Percentiles rank a stretch among this genome's conserved stretches.
Evolutionary conservation across 2,797 vertebrate genomes (phyloP).

Genomic region (Sus cebifrons): DNA sequence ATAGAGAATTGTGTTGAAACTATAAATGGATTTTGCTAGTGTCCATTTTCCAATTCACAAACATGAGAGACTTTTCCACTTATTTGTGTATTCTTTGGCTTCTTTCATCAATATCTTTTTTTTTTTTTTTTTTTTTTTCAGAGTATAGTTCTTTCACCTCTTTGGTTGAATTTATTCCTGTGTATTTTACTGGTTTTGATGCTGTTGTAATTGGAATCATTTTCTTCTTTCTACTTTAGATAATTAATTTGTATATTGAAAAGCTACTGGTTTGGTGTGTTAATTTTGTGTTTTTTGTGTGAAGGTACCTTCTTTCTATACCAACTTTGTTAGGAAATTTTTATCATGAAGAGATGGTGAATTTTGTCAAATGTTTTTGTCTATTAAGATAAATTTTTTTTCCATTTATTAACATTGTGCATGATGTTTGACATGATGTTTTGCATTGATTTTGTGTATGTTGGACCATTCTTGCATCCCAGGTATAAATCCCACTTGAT

Average conservation of each 20-base stretch:
- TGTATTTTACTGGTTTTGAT: not conserved
- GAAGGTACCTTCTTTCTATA: too few species aligned
- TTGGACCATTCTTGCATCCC: not conserved
- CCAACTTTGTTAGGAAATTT: not conserved
- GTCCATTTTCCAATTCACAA: not conserved
- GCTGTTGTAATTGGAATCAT: not conserved
- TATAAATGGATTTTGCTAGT: not conserved
- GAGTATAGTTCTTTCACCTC: not conserved
- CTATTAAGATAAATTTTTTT: not conserved
- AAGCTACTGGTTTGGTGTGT: not conserved
- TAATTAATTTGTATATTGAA: not conserved
- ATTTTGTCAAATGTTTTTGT: not conserved
- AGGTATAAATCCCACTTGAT: not conserved
- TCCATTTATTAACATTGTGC: not conserved
- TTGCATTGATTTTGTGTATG: not conserved
- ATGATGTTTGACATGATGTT: not conserved
- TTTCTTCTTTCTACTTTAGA: not conserved
- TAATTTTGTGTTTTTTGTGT: not conserved
- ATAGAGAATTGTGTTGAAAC: not conserved
- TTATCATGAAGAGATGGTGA: not conserved
- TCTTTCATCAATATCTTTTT: not conserved
- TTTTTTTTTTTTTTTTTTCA: not conserved
- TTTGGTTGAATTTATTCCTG: too few species aligned
- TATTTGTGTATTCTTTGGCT: not conserved
- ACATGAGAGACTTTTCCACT: not conserved